Base-by-base conservation (phyloP, 2,113 vertebrate genomes). In the Xyrauchen texanus region DNA sequence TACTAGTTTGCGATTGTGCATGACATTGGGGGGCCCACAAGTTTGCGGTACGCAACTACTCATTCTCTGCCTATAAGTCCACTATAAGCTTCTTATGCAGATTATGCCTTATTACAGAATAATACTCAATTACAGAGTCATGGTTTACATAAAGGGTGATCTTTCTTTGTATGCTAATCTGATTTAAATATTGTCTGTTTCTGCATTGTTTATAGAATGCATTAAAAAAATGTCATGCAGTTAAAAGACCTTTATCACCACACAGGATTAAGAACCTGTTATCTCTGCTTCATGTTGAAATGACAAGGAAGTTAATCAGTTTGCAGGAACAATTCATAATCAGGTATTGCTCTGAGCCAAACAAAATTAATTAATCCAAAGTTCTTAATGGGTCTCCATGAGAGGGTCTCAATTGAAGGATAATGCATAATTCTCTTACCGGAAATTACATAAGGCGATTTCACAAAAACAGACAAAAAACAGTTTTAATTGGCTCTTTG, bases 71-170 rank as follows among this genome's bases (percentile, higher is more conserved):
- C 65, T 67, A 16, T 62, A 45, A 12, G 10, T 63, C 46, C 49
- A 47, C 51, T 46, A 42, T 21, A 57, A 61, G 58, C 58, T 74
- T 74, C 8, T 34, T 61, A 42, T 8, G 15, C 58, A 74, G 71
- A 74, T 74, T 74, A 74, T 62, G 71, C 3, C 3, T 13, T 49
- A 74, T 74, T 74, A 34, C 51, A 7, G 8, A 49, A 9, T 74
- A 13, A 74, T 74, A 51, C 58, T 63, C 72, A 74, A 74, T 63
- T 63, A 74, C 2, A 63, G 45, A 63, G 15, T 11, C 46, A 34
- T 7, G 46, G 45, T 74, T 72, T 60, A 16, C 1, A 6, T 49
- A 34, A 9, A 74, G 45, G 71, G 6, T 74, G 7, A 63, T 11
- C 16, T 61, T 73, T 73, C 58, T 63, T 63, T 34, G 11, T 7